These are phyloP conservation scores for Dolichoris vasculosae DNA, from an alignment of 1,140 invertebrate genomes.

Conservation along the genomic window DNA sequence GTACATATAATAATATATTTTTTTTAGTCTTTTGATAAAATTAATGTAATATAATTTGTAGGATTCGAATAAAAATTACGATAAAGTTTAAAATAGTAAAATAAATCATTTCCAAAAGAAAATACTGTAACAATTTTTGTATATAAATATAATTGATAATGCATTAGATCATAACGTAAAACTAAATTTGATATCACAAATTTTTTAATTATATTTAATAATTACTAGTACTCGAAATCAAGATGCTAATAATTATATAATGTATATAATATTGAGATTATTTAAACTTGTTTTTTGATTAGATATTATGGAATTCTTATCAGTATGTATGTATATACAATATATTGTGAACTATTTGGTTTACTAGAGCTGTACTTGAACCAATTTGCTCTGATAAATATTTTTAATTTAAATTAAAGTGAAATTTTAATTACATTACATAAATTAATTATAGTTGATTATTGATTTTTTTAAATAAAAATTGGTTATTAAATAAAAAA, in stretches of 20 bases:
- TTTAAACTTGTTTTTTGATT: background rate
- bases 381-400: background rate
- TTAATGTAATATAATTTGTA: too few relatives aligned
- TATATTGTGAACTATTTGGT: background rate
- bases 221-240: background rate
- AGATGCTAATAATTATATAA: background rate
- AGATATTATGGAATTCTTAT: background rate
- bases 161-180: too few relatives aligned
- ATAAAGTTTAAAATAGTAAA: too few relatives aligned
- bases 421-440: too few relatives aligned
- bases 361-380: background rate
- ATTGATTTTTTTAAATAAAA: too few relatives aligned
- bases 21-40: too few relatives aligned
- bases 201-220: background rate
- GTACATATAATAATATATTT: too few relatives aligned
- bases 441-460: too few relatives aligned
- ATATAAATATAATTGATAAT: too few relatives aligned
- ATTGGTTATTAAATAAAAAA: background rate
- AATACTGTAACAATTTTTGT: too few relatives aligned
- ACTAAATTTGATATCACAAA: background rate
- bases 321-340: background rate
- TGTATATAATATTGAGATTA: background rate
- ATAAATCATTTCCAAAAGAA: too few relatives aligned
- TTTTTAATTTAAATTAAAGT: background rate
- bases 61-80: too few relatives aligned